Evolutionary conservation across 37 sponge, comb jelly and placozoan genomes (phyloP).

Genomic region (Petrosia ficiformis): DNA sequence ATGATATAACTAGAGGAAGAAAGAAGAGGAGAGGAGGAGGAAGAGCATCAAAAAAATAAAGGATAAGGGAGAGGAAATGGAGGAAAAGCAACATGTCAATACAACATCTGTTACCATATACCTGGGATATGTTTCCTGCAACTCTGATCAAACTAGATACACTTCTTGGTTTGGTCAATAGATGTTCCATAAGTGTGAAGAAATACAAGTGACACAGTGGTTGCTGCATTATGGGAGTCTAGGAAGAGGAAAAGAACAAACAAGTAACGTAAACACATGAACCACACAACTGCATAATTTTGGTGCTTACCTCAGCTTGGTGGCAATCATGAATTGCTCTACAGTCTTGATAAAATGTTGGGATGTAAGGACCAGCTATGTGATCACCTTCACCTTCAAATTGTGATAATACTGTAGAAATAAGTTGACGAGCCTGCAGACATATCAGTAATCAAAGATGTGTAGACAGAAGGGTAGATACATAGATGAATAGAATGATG

Average conservation of each 20-base stretch:
- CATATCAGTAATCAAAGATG: neutral
- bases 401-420: slow-evolving; percentile 25
- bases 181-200: slow-evolving; percentile 66
- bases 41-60: neutral
- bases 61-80: neutral
- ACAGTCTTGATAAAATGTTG: slow-evolving; percentile 49
- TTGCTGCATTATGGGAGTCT: slow-evolving; percentile 72
- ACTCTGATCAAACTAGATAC: slow-evolving; percentile 15
- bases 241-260: neutral
- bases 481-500: no score
- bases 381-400: neutral
- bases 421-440: slow-evolving; percentile 10
- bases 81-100: neutral
- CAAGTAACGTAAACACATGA: neutral
- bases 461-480: no score
- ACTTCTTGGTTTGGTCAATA: slow-evolving; percentile 22
- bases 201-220: slow-evolving; percentile 84
- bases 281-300: neutral
- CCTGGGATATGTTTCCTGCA: neutral
- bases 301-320: slow-evolving; percentile 10
- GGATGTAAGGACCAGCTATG: slow-evolving; percentile 35
- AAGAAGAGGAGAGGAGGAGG: neutral
- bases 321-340: slow-evolving; percentile 7
- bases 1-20: slow-evolving; percentile 1
- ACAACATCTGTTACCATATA: neutral